Conservation (phyloP, 2,113 vertebrate genomes). For the Crotophaga sulcirostris region DNA sequence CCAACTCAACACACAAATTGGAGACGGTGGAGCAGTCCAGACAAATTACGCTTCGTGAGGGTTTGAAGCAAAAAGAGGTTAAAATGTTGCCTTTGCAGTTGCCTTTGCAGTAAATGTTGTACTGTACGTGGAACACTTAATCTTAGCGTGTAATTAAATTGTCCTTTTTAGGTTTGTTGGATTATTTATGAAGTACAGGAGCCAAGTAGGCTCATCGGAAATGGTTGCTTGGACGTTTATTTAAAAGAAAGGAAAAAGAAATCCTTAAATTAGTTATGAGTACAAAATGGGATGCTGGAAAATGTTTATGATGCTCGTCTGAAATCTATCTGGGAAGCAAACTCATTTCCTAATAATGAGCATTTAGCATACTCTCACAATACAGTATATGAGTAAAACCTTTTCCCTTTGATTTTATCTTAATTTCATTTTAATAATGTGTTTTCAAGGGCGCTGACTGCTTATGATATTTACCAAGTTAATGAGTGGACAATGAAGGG, state of each 20-base stretch:
- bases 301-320: constrained; percentile 43
- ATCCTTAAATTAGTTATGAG: constrained; percentile 58
- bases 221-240: constrained; percentile 54
- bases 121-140: constrained; percentile 70
- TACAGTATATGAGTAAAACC: constrained; percentile 28
- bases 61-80: constrained; percentile 60
- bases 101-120: constrained; percentile 77
- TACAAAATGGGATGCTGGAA: constrained; percentile 55
- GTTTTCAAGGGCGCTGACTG: constrained; percentile 48
- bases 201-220: constrained; percentile 42
- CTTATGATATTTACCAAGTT: constrained; percentile 52
- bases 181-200: constrained; percentile 62
- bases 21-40: not conserved
- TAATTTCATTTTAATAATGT: constrained; percentile 38
- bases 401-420: constrained; percentile 31
- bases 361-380: constrained; percentile 47
- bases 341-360: constrained; percentile 53
- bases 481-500: not conserved
- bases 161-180: constrained; percentile 56
- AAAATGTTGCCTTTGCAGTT: constrained; percentile 79
- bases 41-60: constrained; percentile 43
- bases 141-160: constrained; percentile 68
- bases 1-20: not conserved
- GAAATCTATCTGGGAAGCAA: constrained; percentile 59
- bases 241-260: constrained; percentile 30